A percentile compares a stretch with the other conserved stretches of the same genome.
These are phyloP conservation scores for Yponomeuta plumbellus DNA, from an alignment of 2,888 invertebrate genomes.

Conservation along the genomic window DNA sequence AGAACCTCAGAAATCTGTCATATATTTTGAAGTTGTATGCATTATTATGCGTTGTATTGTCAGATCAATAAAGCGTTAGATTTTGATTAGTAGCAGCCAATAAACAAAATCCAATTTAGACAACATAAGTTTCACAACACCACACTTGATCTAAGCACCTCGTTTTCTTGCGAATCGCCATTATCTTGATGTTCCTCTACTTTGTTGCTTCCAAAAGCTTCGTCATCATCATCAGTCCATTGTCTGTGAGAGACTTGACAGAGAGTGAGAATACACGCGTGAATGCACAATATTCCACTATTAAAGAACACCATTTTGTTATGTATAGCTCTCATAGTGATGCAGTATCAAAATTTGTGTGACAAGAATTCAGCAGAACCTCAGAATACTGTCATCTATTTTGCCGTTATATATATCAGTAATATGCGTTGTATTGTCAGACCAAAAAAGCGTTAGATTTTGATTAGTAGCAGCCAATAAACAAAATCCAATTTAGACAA, in stretches of 20 bases:
- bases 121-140: neutral
- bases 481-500: neutral
- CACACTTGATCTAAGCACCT: slow-evolving; percentile 3
- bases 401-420: too few species aligned
- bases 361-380: too few species aligned
- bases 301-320: too few species aligned
- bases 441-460: slow-evolving; percentile 8
- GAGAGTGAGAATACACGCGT: too few species aligned
- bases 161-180: slow-evolving; percentile 18
- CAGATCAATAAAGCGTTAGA: slow-evolving; percentile 4
- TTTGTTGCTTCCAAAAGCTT: slow-evolving; percentile 11
- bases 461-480: slow-evolving; percentile 14
- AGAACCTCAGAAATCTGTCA: too few species aligned
- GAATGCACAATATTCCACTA: too few species aligned
- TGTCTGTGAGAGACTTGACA: too few species aligned
- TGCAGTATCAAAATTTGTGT: too few species aligned
- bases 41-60: neutral
- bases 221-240: slow-evolving; percentile 32
- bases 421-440: neutral
- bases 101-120: slow-evolving; percentile 4
- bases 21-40: too few species aligned
- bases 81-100: slow-evolving; percentile 13
- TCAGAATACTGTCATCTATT: too few species aligned
- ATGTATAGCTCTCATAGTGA: too few species aligned
- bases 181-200: slow-evolving; percentile 32